Evolutionary conservation across 2,888 invertebrate genomes (phyloP), one percentile per base, ranked within the genome.

Genomic region (Eledona agricola): DNA sequence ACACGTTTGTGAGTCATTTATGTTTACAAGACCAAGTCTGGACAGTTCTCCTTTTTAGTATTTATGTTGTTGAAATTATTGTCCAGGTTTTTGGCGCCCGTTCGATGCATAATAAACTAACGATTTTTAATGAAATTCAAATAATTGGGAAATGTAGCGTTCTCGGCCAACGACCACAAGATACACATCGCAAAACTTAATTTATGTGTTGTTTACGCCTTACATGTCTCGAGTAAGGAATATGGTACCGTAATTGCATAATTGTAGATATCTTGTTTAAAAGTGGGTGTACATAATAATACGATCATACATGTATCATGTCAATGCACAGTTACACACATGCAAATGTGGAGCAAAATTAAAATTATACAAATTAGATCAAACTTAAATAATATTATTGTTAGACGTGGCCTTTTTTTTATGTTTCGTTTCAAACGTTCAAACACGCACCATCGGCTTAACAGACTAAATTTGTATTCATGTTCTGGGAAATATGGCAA

Each of bases 401-500:
- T 19, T 19, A 19, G 19, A 19, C 6, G 4, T 19, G 6, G 4
- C 6, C 6, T 10, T 29, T 28, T 29, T 29, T 19, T 16, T 15
- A 25, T 25, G 7, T 25, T n/a, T n/a, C n/a, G n/a, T n/a, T n/a
- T n/a, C n/a, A n/a, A n/a, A 4, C 5, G 19, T 19, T 4, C 4
- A 19, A 19, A 5, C 4, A 5, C 9, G 2, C 7, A 12, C 11
- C 11, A n/a, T 11, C n/a, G 13, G 10, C 16, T 28, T 37, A 31
- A 26, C 17, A 22, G 37, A 31, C 32, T 25, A 40, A 22, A 40
- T 53, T 42, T 16, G 46, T 42, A 49, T 49, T 42, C 47, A 42
- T 49, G 28, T 53, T 53, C 47, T 42, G 26, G 47, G 53, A 53
- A 53, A 49, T 34, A 19, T 29, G 38, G 26, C 42, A 29, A 25